Evolutionary conservation across 2,888 invertebrate species (phyloP).

Genomic region (Nycteola revayana): DNA sequence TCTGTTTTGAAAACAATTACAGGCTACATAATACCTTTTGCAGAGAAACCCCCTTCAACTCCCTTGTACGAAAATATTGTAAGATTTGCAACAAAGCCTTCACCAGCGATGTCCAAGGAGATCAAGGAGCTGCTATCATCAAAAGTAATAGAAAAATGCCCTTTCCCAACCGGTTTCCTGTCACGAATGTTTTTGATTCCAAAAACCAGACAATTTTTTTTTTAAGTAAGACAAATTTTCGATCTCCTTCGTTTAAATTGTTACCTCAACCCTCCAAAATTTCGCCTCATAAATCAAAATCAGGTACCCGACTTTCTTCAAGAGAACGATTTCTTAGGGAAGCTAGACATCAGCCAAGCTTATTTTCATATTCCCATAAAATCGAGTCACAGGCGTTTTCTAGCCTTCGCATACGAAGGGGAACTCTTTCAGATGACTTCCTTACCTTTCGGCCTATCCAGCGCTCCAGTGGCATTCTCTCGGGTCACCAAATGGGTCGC

Average conservation of each 20-base stretch:
- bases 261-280: conserved; percentile 9
- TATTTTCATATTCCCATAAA: conserved; percentile 15
- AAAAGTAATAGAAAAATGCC: conserved; percentile 2
- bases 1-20: too few relatives aligned
- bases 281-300: conserved; percentile 14
- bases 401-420: conserved; percentile 6
- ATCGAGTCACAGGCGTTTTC: conserved; percentile 12
- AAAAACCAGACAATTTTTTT: conserved; percentile 5
- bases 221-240: conserved; percentile 15
- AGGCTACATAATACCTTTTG: too few relatives aligned
- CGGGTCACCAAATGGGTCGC: conserved; percentile 21
- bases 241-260: conserved; percentile 6
- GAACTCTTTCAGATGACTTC: conserved; percentile 16
- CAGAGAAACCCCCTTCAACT: conserved; percentile 4
- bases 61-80: not conserved
- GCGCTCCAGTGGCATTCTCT: conserved; percentile 16
- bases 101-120: conserved; percentile 1
- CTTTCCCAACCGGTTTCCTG: not conserved
- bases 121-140: not conserved
- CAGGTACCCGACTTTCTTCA: conserved; percentile 9
- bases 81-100: conserved; percentile 3
- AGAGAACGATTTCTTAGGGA: conserved; percentile 9
- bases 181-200: conserved; percentile 3
- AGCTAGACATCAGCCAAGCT: conserved; percentile 13
- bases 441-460: conserved; percentile 20